A percentile compares a stretch with the other conserved stretches of the same genome.
Conservation (phyloP, 2,113 vertebrate species). For the Semnornis frantzii region DNA sequence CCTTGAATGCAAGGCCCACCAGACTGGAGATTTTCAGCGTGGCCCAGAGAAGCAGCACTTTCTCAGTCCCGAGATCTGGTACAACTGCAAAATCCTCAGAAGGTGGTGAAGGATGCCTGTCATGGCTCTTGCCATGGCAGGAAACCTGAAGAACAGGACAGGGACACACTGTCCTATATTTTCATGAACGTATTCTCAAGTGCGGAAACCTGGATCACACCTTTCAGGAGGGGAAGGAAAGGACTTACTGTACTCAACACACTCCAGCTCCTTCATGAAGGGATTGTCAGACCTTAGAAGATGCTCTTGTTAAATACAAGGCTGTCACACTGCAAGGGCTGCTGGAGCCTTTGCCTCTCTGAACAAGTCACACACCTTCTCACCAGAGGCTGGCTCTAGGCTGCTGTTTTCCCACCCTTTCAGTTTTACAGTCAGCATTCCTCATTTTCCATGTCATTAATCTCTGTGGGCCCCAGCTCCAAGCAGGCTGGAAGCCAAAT, state of each 20-base stretch:
- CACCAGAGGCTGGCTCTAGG: background rate
- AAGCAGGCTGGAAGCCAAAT: slow-evolving; percentile 13
- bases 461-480: background rate
- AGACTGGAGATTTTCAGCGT: background rate
- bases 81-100: background rate
- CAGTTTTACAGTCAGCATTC: background rate
- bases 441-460: slow-evolving; percentile 53
- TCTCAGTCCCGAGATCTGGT: background rate
- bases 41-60: background rate
- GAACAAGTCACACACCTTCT: background rate
- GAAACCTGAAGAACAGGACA: background rate
- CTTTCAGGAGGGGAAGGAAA: background rate
- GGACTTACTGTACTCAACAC: background rate
- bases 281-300: background rate
- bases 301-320: background rate
- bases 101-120: background rate
- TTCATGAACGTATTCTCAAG: background rate
- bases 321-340: background rate
- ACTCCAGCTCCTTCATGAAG: background rate
- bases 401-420: background rate
- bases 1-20: background rate
- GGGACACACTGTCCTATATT: accelerated
- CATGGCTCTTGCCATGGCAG: background rate
- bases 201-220: background rate
- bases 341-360: background rate